phyloP scores from a whole-genome alignment of 2,113 vertebrate genomes.

The Peromyscus californicus region DNA sequence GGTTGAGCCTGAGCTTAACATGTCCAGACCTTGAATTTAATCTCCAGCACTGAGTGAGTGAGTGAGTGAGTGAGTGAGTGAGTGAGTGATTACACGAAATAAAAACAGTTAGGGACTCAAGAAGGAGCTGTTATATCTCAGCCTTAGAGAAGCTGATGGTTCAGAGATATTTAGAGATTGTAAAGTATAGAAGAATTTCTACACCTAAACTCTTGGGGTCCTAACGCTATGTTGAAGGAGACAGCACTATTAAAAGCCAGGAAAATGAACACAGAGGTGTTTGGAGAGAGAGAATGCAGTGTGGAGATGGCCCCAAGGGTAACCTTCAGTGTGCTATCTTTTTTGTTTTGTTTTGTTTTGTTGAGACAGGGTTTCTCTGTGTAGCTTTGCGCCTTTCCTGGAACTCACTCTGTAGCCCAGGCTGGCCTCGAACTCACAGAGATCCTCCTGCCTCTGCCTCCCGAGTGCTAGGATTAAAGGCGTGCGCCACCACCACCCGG shows the following conservation, averaged over 20 bases:
- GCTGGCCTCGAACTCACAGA: no score
- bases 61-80: not conserved
- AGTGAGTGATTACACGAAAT: not conserved
- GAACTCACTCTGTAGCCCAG: no score
- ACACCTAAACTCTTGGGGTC: not conserved
- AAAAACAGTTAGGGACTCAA: not conserved
- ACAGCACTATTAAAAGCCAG: no score
- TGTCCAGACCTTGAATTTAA: not conserved
- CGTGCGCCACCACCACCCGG: no score
- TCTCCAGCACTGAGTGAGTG: not conserved
- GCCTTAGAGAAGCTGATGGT: not conserved
- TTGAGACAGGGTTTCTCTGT: no score
- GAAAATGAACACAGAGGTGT: not conserved
- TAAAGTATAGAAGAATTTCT: not conserved
- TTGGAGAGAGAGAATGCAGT: not conserved
- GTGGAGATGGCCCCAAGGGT: not conserved
- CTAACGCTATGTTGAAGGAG: not conserved
- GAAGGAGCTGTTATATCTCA: not conserved
- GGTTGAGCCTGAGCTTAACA: not conserved
- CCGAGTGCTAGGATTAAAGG: no score
- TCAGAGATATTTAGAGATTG: not conserved
- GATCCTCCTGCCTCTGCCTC: no score
- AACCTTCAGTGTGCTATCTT: not conserved
- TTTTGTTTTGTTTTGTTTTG: no score
- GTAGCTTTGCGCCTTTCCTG: no score